phyloP scores from a whole-genome alignment of 2,888 invertebrate genomes.

The Synanthedon myopaeformis region DNA sequence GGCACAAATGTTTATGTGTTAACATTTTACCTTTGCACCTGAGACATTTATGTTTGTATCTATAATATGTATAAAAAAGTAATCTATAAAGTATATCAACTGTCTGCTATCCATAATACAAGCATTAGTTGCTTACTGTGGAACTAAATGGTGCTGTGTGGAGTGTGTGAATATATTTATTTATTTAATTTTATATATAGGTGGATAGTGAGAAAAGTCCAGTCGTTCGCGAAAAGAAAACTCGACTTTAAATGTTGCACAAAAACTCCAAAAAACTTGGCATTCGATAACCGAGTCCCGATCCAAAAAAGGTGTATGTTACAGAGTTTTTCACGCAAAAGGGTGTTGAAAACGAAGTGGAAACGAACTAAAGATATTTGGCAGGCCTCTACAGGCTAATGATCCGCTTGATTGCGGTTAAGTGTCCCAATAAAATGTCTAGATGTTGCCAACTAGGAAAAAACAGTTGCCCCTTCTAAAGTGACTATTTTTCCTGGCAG shows the following conservation, averaged over 20 bases:
- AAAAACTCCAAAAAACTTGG: constrained; percentile 40
- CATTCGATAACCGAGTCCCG: constrained; percentile 29
- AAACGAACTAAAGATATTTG: constrained; percentile 60
- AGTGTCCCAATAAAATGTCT: constrained; percentile 66
- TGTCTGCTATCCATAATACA: too few relatives aligned
- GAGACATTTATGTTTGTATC: too few relatives aligned
- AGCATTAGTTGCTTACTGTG: too few relatives aligned
- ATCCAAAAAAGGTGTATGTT: constrained; percentile 53
- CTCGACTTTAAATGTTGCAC: constrained; percentile 7
- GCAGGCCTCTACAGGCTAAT: constrained; percentile 66
- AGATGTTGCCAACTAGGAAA: constrained; percentile 64
- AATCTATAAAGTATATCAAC: too few relatives aligned
- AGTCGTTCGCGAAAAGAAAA: constrained; percentile 15
- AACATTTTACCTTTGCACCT: too few relatives aligned
- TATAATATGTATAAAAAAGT: too few relatives aligned
- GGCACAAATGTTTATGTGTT: too few relatives aligned
- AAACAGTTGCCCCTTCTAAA: constrained; percentile 58
- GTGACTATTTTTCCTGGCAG: constrained; percentile 64
- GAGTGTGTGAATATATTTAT: too few relatives aligned
- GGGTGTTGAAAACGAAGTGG: constrained; percentile 57
- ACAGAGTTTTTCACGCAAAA: constrained; percentile 50
- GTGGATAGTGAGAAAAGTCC: not conserved
- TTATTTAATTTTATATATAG: not conserved
- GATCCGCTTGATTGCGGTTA: constrained; percentile 68
- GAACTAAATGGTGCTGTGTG: too few relatives aligned